Evolutionary conservation across 2,888 invertebrate genomes (phyloP), one percentile per base, ranked within the genome.

Genomic region (Campoletis raptor): DNA sequence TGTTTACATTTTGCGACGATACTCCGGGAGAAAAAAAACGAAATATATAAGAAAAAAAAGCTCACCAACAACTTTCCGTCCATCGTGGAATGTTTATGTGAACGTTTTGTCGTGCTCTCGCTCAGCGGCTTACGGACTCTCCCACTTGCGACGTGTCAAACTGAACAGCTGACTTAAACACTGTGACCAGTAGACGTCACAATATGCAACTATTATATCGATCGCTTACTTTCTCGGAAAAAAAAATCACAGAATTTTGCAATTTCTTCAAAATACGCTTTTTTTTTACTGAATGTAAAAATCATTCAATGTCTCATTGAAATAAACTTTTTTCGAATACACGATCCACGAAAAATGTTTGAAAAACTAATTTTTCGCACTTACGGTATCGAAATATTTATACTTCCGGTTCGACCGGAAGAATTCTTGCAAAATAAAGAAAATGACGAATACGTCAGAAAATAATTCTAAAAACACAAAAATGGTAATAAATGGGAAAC

Each of bases 51-150:
- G 69, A 30, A 48, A 40, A 72, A 85, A 85, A 88, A 88, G 90
- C 91, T 90, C 89, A 93, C 93, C 92, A 92, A 90, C 86, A 92
- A 88, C 88, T 93, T 92, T 80, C 92, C 92, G 87, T 93, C 91
- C 93, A 93, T 93, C 84, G 89, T 91, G 89, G 90, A 88, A 76
- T 85, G 54, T 89, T 81, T 85, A 88, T 88, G 88, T 86, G 79
- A 48, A 66, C 57, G 57, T 42, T n/a, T 12, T n/a, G 48, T 42
- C 24, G 30, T 73, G 48, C 21, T 61, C 30, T 2, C 9, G 4
- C 61, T 18, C 24, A 36, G 21, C 24, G 7, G 61, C 30, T 30
- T 12, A 30, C 12, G 12, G 40, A 15, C 61, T 42, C 61, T 52
- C 64, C 37, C 64, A 67, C 74, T 81, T 67, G 81, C 81, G 54